Conservation (phyloP, 2,113 vertebrate species). For the Onychostoma macrolepis region DNA sequence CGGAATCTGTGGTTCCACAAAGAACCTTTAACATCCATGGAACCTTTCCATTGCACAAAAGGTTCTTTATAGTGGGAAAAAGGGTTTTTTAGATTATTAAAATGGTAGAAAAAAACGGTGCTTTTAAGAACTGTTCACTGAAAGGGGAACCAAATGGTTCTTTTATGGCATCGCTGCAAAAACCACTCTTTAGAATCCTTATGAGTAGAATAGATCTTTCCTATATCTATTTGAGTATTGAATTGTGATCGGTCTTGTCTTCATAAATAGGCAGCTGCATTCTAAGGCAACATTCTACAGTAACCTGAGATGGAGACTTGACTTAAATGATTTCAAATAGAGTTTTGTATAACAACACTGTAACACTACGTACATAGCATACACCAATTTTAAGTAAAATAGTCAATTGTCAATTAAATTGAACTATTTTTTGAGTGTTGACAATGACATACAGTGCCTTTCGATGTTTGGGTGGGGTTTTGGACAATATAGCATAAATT, state of each 20-base stretch:
- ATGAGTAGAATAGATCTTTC: background rate
- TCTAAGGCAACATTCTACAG: background rate
- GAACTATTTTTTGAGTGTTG: background rate
- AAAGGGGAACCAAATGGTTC: too few species aligned
- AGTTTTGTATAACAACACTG: background rate
- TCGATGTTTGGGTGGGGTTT: background rate
- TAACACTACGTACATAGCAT: background rate
- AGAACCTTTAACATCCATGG: background rate
- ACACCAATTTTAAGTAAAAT: background rate
- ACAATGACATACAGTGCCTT: background rate
- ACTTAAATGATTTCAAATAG: background rate
- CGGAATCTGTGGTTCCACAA: background rate
- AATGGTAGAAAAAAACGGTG: too few species aligned
- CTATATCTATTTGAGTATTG: background rate
- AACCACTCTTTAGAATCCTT: background rate
- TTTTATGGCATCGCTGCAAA: too few species aligned
- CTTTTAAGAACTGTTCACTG: too few species aligned
- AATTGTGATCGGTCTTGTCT: background rate
- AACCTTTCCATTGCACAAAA: background rate
- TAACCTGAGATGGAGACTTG: background rate
- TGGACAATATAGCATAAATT: background rate
- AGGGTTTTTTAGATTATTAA: background rate
- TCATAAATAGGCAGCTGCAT: background rate
- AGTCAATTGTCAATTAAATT: background rate
- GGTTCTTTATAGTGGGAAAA: background rate